phyloP scores from a whole-genome alignment of 2,888 invertebrate species.

The Aromia moschata region DNA sequence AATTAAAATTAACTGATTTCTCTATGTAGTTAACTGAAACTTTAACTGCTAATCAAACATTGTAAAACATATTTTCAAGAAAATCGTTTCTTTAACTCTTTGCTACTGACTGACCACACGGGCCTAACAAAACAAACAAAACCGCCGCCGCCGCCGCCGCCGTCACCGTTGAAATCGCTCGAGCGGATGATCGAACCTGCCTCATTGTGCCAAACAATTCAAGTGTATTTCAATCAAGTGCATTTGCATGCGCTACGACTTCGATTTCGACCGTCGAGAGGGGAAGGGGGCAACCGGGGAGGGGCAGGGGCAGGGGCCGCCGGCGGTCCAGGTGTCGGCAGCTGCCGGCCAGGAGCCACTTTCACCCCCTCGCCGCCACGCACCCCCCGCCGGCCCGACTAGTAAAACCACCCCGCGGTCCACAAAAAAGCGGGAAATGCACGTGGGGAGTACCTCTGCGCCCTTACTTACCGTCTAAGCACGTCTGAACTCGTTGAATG shows the following conservation, averaged over 20 bases:
- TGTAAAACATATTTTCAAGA: no score
- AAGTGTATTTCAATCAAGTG: slow-evolving; percentile 39
- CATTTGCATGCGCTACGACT: slow-evolving; percentile 36
- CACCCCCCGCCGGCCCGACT: slow-evolving; percentile 44
- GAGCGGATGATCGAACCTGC: slow-evolving; percentile 33
- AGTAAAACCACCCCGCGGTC: slow-evolving; percentile 43
- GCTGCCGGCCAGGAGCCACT: slow-evolving; percentile 47
- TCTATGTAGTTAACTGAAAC: no score
- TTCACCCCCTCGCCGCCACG: slow-evolving; percentile 44
- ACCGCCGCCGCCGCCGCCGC: no score
- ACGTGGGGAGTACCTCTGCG: background rate
- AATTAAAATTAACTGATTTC: no score
- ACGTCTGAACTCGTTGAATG: no score
- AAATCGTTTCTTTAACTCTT: no score
- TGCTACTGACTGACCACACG: no score
- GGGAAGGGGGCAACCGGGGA: slow-evolving; percentile 33
- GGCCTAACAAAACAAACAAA: no score
- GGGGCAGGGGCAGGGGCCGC: slow-evolving; percentile 38
- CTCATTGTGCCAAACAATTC: slow-evolving; percentile 34
- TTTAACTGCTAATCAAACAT: no score
- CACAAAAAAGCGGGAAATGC: slow-evolving; percentile 39
- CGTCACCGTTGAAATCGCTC: background rate
- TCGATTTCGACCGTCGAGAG: slow-evolving; percentile 27
- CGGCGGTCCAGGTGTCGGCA: slow-evolving; percentile 49
- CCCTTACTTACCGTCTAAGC: no score